Conservation (phyloP, 2,113 vertebrate genomes). For the Antennarius striatus region DNA sequence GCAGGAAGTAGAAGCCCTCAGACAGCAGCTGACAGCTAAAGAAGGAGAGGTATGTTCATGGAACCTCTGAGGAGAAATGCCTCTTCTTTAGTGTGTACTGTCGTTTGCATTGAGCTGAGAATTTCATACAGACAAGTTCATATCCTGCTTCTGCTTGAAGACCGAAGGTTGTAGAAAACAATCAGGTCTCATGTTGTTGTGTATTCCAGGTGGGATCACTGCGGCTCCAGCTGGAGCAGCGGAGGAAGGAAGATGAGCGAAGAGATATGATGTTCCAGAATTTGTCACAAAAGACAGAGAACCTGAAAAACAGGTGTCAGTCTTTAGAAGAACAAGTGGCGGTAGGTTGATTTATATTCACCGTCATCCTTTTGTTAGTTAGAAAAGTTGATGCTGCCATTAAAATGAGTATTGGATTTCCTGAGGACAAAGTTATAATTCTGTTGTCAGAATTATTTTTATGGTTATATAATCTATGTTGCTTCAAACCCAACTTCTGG, state of each 20-base stretch:
- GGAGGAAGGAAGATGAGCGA: conserved; percentile 81
- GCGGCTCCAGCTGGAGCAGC: conserved; percentile 83
- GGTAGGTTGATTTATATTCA: conserved; percentile 13
- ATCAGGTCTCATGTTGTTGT: neutral
- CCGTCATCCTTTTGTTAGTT: neutral
- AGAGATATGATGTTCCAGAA: conserved; percentile 80
- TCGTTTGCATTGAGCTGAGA: neutral
- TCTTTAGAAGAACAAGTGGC: conserved; percentile 83
- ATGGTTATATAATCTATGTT: neutral
- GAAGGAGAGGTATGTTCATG: conserved; percentile 63
- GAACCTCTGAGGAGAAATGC: conserved; percentile 10
- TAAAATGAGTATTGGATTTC: neutral
- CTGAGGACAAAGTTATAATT: neutral
- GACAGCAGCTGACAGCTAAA: conserved; percentile 79
- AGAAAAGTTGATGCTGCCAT: neutral
- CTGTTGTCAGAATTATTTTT: conserved; percentile 9
- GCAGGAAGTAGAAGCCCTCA: conserved; percentile 84
- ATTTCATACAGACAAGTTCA: neutral
- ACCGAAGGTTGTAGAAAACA: neutral
- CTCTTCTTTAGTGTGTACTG: too few relatives aligned
- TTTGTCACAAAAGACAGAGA: conserved; percentile 82
- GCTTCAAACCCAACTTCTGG: too few relatives aligned
- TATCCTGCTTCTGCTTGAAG: neutral
- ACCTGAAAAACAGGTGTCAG: conserved; percentile 83
- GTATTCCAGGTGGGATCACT: conserved; percentile 71